These are phyloP conservation scores for Pyrgus malvae DNA, from an alignment of 2,888 invertebrate species.

Conservation along the genomic window DNA sequence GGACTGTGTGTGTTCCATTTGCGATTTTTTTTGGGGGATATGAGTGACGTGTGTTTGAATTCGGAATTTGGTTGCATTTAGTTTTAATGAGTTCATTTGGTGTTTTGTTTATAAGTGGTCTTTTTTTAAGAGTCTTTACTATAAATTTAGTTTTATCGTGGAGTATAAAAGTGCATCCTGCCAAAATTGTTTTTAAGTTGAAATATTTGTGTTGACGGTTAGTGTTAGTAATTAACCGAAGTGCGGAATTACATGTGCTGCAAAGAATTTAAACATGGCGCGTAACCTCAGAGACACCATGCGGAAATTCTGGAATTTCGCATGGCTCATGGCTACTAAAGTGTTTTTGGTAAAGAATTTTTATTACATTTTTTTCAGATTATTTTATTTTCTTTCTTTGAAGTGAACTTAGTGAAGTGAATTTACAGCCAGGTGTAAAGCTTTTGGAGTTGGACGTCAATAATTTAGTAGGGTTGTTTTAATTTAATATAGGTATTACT, in stretches of 20 bases:
- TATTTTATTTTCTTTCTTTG: not conserved
- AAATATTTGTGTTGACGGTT: not conserved
- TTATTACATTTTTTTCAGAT: not conserved
- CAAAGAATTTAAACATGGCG: conserved; percentile 44
- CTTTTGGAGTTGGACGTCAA: too few relatives aligned
- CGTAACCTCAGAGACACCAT: conserved; percentile 52
- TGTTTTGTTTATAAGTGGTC: not conserved
- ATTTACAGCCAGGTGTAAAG: too few relatives aligned
- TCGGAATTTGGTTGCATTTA: not conserved
- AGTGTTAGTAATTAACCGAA: conserved; percentile 10
- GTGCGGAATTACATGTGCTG: conserved; percentile 21
- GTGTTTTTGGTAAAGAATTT: conserved; percentile 61
- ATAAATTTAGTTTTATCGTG: not conserved
- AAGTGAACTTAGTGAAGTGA: not conserved
- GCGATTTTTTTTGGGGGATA: conserved; percentile 2
- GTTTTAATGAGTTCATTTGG: not conserved
- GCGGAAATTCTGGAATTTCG: conserved; percentile 64
- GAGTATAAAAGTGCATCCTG: not conserved
- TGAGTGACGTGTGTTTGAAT: not conserved
- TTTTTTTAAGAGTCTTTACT: not conserved
- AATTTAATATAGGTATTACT: too few relatives aligned
- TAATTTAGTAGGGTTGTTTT: too few relatives aligned
- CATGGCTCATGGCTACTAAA: conserved; percentile 70
- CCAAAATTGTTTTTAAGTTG: not conserved
- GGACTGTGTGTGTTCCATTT: conserved; percentile 21